Conservation (phyloP, 2,113 vertebrate genomes). For the Ardeotis arabs region DNA sequence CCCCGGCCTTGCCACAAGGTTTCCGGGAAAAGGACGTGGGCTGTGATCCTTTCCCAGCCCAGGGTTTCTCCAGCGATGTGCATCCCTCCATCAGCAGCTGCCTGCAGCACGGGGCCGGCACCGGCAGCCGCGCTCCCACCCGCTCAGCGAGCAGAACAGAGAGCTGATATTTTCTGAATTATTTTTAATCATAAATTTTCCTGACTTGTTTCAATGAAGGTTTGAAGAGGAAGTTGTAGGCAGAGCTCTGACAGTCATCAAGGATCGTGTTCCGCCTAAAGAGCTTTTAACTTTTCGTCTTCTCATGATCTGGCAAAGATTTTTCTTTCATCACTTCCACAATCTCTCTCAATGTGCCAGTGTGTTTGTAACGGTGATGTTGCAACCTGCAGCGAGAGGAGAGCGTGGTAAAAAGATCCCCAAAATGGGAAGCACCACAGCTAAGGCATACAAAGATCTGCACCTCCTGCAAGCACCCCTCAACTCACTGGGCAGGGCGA, state of each 20-base stretch:
- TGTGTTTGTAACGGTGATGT: constrained; percentile 19
- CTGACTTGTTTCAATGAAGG: neutral
- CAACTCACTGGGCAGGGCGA: neutral
- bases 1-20: constrained; percentile 18
- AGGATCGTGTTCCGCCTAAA: rapidly evolving
- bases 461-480: neutral
- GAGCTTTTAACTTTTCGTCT: neutral
- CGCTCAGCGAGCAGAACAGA: neutral
- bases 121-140: neutral
- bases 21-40: constrained; percentile 26
- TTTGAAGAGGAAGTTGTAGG: neutral
- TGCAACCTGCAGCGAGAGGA: constrained; percentile 59
- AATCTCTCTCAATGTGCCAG: neutral
- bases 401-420: neutral
- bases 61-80: rapidly evolving
- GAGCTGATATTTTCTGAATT: neutral
- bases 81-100: neutral
- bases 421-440: neutral
- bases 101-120: neutral
- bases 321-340: neutral
- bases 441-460: neutral
- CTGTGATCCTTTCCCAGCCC: neutral
- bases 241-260: neutral
- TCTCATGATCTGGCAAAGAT: neutral
- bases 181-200: neutral